A percentile compares a stretch with the other conserved stretches of the same genome.
These are phyloP conservation scores for Pogonognathellus flavescens DNA, from an alignment of 1,140 invertebrate species.

Conservation along the genomic window DNA sequence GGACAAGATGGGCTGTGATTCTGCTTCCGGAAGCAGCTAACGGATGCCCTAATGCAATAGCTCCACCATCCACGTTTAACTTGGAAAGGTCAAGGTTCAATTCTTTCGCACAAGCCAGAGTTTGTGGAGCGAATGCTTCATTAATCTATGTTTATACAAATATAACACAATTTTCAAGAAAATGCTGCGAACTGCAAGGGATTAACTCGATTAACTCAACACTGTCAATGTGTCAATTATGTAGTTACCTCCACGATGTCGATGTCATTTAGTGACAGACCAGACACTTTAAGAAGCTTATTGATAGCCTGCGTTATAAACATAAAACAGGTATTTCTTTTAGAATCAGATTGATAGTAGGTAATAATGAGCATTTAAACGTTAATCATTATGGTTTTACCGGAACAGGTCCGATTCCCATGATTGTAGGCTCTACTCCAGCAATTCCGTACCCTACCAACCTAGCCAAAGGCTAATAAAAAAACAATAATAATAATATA, in stretches of 20 bases:
- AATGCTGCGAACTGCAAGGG: too few relatives aligned
- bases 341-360: too few relatives aligned
- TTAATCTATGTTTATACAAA: slow-evolving; percentile 81
- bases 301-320: slow-evolving; percentile 80
- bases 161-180: not conserved
- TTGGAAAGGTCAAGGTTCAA: slow-evolving; percentile 88
- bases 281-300: slow-evolving; percentile 80
- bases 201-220: too few relatives aligned
- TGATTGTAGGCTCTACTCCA: slow-evolving; percentile 80
- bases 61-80: slow-evolving; percentile 95
- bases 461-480: slow-evolving; percentile 80
- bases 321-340: too few relatives aligned
- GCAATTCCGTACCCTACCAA: slow-evolving; percentile 72
- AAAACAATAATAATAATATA: not conserved
- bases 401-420: slow-evolving; percentile 89
- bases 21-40: slow-evolving; percentile 92
- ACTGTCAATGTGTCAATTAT: too few relatives aligned
- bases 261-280: slow-evolving; percentile 86
- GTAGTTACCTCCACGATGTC: slow-evolving; percentile 89
- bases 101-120: slow-evolving; percentile 86
- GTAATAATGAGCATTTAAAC: too few relatives aligned
- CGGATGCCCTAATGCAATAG: slow-evolving; percentile 97
- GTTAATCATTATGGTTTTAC: slow-evolving; percentile 70
- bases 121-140: slow-evolving; percentile 96
- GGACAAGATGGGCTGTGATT: slow-evolving; percentile 92